phyloP scores from a whole-genome alignment of 2,797 vertebrate genomes.

The Sandelia bainsii region DNA sequence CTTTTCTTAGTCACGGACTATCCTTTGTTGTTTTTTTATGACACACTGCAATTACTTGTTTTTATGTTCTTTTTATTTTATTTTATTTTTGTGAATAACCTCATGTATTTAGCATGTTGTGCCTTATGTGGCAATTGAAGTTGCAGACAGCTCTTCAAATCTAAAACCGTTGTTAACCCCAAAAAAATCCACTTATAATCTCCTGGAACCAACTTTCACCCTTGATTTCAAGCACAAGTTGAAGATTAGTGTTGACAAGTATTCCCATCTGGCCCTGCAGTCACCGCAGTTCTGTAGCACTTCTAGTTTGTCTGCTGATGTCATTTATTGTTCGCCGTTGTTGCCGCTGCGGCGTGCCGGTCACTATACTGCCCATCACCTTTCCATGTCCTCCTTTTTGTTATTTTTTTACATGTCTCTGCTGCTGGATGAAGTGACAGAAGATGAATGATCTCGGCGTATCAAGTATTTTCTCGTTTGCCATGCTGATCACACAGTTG shows the following conservation, averaged over 20 bases:
- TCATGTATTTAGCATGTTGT: conserved; percentile 24
- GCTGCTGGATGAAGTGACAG: conserved; percentile 16
- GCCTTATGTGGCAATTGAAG: conserved; percentile 47
- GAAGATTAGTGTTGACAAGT: background rate
- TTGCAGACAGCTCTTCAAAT: background rate
- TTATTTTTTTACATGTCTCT: background rate
- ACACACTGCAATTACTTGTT: conserved; percentile 31
- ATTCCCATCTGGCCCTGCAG: background rate
- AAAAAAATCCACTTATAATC: background rate
- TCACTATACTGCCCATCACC: background rate
- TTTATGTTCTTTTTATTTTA: conserved; percentile 4
- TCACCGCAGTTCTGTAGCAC: background rate
- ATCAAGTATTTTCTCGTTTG: background rate
- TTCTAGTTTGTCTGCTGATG: background rate
- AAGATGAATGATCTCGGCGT: background rate
- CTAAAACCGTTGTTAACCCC: background rate
- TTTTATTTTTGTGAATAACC: conserved; percentile 21
- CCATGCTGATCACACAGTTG: background rate
- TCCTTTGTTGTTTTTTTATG: background rate
- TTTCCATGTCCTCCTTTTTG: background rate
- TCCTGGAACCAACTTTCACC: background rate
- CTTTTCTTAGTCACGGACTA: conserved; percentile 34
- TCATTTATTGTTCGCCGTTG: background rate
- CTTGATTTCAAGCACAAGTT: background rate
- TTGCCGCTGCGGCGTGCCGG: background rate